Percentiles rank a stretch among this genome's conserved stretches.
These are phyloP conservation scores for Cyphomyrmex costatus DNA, from an alignment of 1,140 invertebrate species.

Conservation along the genomic window DNA sequence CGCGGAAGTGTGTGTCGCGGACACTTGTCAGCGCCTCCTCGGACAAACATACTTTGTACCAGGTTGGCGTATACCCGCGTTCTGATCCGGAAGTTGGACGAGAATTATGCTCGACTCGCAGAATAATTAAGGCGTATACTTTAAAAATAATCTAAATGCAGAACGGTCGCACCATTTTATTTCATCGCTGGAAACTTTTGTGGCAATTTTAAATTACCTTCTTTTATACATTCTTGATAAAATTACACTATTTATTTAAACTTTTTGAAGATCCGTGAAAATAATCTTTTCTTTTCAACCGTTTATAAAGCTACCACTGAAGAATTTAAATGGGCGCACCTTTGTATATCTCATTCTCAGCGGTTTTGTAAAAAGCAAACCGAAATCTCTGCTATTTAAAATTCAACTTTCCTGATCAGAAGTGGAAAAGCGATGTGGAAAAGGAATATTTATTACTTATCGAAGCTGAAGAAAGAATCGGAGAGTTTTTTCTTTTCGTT, in stretches of 20 bases:
- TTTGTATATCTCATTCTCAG: background rate
- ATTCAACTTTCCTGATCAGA: background rate
- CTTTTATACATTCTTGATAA: background rate
- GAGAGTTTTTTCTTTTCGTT: background rate
- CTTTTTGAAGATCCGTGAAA: background rate
- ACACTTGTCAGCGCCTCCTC: constrained; percentile 55
- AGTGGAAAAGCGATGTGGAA: background rate
- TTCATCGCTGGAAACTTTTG: background rate
- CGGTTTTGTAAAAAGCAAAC: background rate
- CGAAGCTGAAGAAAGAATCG: background rate
- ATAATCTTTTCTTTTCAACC: background rate
- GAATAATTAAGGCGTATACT: constrained; percentile 17
- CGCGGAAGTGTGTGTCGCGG: constrained; percentile 25
- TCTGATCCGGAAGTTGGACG: constrained; percentile 24
- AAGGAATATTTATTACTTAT: constrained; percentile 13
- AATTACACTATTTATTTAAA: constrained; percentile 10
- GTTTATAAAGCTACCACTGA: background rate
- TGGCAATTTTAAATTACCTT: background rate
- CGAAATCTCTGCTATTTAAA: background rate
- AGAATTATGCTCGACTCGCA: background rate
- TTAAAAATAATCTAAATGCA: background rate
- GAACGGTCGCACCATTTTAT: background rate
- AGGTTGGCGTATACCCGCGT: background rate
- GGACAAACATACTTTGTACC: constrained; percentile 46
- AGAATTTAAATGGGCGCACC: background rate